Base-by-base conservation (phyloP, 2,888 invertebrate species). In the Eupeodes latifasciatus region DNA sequence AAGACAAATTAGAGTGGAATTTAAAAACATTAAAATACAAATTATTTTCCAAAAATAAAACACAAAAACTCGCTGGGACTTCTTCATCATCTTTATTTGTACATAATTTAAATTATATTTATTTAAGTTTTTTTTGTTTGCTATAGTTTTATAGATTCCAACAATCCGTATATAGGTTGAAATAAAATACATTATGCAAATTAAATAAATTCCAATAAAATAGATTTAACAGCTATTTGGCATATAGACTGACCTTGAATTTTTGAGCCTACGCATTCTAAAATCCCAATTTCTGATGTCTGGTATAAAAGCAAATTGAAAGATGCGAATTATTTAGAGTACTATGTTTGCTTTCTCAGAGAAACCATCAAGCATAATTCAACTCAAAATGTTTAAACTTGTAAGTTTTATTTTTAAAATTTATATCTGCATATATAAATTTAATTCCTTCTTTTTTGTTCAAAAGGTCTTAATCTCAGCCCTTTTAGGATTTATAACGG, bases 401-500 rank as follows among this genome's bases (percentile, higher is more conserved):
- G 72, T 72, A 59, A 72, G 59, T 57, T 11, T 16, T 34, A 9
- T 40, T 27, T 47, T 47, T 16, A 44, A 6, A 11, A 16, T 16
- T 5, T 19, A 14, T 2, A 14, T 12, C 2, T 5, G 3, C 0
- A 59, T 12, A 9, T 47, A 10, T 40, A 0, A 0, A 69, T 12
- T 51, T 14, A 19, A 7, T 34, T 47, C 14, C 0, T 59, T 34
- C 2, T 67, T 53, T 40, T 4, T 27, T 6, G 40, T 5, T 71
- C 10, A 7, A 47, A 10, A 72, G 47, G 27, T 59, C 27, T 14
- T 72, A 9, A 49, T 57, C 40, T 27, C 34, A 34, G 5, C 91
- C 66, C 85, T 91, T 66, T 89, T 92, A 79, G 91, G 90, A 80
- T 90, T 91, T 90, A 91, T 90, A 51, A 90, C 89, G 83, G 92